Base-by-base conservation (phyloP, 2,888 invertebrate species). In the Caenorhabditis becei region DNA sequence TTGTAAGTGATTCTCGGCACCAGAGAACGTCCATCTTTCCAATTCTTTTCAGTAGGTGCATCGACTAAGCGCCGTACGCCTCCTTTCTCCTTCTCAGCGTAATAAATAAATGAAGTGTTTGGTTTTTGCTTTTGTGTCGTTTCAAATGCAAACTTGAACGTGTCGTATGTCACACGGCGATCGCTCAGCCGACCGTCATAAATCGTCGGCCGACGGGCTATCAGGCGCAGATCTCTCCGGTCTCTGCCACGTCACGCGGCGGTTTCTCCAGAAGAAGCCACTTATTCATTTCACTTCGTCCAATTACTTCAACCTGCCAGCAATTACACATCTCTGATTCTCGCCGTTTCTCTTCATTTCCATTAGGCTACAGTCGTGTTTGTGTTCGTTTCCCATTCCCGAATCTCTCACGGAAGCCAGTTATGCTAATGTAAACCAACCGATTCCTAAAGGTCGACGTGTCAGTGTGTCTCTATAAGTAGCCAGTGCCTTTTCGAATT, bases 61-160 rank as follows among this genome's bases (percentile, higher is more conserved):
- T 18, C 18, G 66, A 74, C 20, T 49, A 37, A 56, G 35, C 18
- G 14, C 47, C 10, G 7, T 32, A 3, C 41, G 41, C 53, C 37
- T 37, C 59, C 59, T 24, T 74, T 20, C 53, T 41, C 44, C 28
- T 51, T 41, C 35, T 41, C 44, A 35, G 37, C 59, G 58, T 70
- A 61, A 71, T 65, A 63, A 74, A 74, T 63, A 74, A 74, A 74
- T 74, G 47, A 74, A 74, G 65, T 74, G 74, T 74, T 74, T 74
- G 74, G 66, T 74, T 74, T 74, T 74, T 74, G 74, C 74, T 59
- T 74, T 74, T 58, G 54, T 35, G 44, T 74, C 65, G 74, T 51
- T 66, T 66, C 23, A 66, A 66, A 37, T 41, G 54, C 59, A 71
- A 63, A 63, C 71, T 71, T 71, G 71, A 62, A 71, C 71, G 71